phyloP scores from a whole-genome alignment of 2,113 vertebrate genomes.

The Columba livia region DNA sequence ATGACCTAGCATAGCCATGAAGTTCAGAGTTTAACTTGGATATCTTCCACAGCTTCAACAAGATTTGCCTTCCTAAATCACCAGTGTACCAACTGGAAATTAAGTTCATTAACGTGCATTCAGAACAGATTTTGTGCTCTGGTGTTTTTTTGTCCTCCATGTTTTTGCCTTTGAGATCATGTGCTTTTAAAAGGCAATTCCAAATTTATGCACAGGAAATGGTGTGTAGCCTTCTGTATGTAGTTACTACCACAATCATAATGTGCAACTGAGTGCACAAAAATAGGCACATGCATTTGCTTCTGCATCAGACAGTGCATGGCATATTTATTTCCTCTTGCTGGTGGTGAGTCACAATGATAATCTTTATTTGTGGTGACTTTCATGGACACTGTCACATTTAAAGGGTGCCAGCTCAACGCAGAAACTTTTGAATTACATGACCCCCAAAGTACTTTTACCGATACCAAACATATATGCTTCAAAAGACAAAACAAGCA shows the following conservation, averaged over 20 bases:
- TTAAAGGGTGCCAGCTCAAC: neutral
- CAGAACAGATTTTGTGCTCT: neutral
- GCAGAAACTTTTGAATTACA: neutral
- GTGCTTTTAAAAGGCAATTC: neutral
- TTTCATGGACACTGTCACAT: neutral
- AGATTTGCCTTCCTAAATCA: neutral
- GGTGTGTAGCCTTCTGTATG: neutral
- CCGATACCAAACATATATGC: neutral
- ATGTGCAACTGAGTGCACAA: neutral
- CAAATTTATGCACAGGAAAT: neutral
- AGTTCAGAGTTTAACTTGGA: neutral
- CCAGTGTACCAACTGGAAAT: neutral
- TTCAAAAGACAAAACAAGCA: neutral
- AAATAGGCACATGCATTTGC: conserved; percentile 12
- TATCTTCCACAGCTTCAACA: neutral
- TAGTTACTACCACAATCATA: neutral
- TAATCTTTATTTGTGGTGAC: neutral
- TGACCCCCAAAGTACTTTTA: neutral
- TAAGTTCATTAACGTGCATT: neutral
- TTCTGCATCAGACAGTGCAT: neutral
- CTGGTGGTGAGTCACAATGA: neutral
- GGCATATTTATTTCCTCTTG: neutral
- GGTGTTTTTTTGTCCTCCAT: neutral
- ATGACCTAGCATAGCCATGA: neutral
- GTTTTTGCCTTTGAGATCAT: neutral